These are phyloP conservation scores for Ecdyonurus torrentis DNA, from an alignment of 2,888 invertebrate species.

Conservation along the genomic window DNA sequence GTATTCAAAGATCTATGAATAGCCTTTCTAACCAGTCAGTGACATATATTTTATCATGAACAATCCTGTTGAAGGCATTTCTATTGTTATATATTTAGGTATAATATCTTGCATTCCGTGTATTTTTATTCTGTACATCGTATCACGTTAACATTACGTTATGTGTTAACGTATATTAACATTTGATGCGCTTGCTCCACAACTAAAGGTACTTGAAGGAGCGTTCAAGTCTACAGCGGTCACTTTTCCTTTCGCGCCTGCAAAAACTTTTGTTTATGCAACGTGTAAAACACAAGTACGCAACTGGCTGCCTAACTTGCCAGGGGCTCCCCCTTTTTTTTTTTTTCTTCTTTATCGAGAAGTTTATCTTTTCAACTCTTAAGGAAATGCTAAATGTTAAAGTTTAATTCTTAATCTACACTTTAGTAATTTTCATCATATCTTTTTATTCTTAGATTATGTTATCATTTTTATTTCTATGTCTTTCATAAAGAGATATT, in stretches of 20 bases:
- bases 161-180: too few species aligned
- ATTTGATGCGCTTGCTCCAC: too few species aligned
- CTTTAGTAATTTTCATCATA: background rate
- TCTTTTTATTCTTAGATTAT: background rate
- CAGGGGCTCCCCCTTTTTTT: background rate
- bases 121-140: too few species aligned
- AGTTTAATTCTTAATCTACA: background rate
- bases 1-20: too few species aligned
- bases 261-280: background rate
- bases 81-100: too few species aligned
- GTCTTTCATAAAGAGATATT: background rate
- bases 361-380: background rate
- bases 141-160: too few species aligned
- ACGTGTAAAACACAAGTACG: background rate
- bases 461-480: background rate
- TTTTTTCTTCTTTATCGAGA: background rate
- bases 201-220: too few species aligned
- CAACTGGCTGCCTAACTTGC: background rate
- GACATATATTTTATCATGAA: too few species aligned
- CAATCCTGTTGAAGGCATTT: too few species aligned
- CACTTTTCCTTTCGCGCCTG: background rate
- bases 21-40: too few species aligned
- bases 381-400: background rate
- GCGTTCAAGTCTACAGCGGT: too few species aligned
- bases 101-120: too few species aligned